These are phyloP conservation scores for Sceloporus undulatus DNA, from an alignment of 2,113 vertebrate species.

Conservation along the genomic window DNA sequence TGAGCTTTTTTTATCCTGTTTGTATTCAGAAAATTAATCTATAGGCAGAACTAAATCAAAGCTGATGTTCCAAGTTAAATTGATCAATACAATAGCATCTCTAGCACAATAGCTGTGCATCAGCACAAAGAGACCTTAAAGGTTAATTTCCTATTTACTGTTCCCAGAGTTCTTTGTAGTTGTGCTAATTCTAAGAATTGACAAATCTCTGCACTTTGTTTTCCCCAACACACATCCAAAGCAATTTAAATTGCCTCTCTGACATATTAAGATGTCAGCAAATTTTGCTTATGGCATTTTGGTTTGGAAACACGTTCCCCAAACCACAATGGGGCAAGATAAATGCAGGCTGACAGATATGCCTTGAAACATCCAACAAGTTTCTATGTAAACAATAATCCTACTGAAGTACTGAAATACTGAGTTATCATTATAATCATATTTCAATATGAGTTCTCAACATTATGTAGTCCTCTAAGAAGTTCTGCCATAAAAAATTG, in stretches of 20 bases:
- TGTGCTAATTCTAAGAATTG: constrained; percentile 55
- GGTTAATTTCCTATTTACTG: constrained; percentile 41
- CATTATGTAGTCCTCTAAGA: too few species aligned
- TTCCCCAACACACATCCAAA: constrained; percentile 50
- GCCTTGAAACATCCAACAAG: constrained; percentile 36
- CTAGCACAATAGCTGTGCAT: constrained; percentile 10
- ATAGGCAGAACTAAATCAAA: constrained; percentile 23
- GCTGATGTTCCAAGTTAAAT: background rate
- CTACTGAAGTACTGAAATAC: background rate
- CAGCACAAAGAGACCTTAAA: constrained; percentile 12
- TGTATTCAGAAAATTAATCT: background rate
- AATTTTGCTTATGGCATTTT: constrained; percentile 39
- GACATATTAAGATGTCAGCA: constrained; percentile 47
- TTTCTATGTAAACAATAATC: constrained; percentile 23
- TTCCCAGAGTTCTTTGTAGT: constrained; percentile 49
- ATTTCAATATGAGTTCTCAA: background rate
- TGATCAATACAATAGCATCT: background rate
- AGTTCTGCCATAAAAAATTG: background rate
- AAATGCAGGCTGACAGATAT: constrained; percentile 40
- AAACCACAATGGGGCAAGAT: constrained; percentile 39
- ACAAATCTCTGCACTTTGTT: constrained; percentile 38
- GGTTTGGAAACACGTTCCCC: constrained; percentile 41
- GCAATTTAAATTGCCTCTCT: constrained; percentile 48
- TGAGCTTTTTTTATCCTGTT: background rate
- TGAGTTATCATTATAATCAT: background rate